Evolutionary conservation across 1,140 invertebrate genomes (phyloP).

Genomic region (Vanessa atalanta): DNA sequence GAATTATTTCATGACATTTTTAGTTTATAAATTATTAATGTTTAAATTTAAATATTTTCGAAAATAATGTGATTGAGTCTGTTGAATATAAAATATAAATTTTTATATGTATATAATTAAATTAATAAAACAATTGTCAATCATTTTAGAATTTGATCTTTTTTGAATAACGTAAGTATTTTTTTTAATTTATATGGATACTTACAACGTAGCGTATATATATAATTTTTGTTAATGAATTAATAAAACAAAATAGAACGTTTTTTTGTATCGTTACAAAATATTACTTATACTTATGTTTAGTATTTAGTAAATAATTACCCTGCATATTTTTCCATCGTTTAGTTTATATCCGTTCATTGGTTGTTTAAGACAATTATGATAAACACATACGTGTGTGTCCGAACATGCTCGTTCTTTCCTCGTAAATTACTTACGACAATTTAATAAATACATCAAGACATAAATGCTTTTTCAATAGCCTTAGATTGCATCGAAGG

Average conservation of each 20-base stretch:
- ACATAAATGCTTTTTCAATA: conserved; percentile 40
- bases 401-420: conserved; percentile 14
- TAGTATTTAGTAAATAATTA: not conserved
- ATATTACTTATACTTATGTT: not conserved
- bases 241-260: not conserved
- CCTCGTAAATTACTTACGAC: conserved; percentile 35
- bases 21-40: not conserved
- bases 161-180: too few species aligned
- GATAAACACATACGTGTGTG: conserved; percentile 18
- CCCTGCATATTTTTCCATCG: not conserved
- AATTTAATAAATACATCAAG: conserved; percentile 38
- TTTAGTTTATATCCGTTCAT: conserved; percentile 3
- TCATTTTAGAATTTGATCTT: too few species aligned
- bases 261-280: not conserved
- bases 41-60: too few species aligned
- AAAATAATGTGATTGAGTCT: too few species aligned
- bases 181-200: too few species aligned
- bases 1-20: too few species aligned
- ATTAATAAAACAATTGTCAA: too few species aligned
- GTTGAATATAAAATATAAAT: too few species aligned
- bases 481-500: conserved; percentile 32
- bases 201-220: too few species aligned
- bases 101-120: too few species aligned
- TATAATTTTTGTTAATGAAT: not conserved
- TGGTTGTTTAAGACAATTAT: conserved; percentile 16